Conservation (phyloP, 2,888 invertebrate species). For the Mimachlamys varia region DNA sequence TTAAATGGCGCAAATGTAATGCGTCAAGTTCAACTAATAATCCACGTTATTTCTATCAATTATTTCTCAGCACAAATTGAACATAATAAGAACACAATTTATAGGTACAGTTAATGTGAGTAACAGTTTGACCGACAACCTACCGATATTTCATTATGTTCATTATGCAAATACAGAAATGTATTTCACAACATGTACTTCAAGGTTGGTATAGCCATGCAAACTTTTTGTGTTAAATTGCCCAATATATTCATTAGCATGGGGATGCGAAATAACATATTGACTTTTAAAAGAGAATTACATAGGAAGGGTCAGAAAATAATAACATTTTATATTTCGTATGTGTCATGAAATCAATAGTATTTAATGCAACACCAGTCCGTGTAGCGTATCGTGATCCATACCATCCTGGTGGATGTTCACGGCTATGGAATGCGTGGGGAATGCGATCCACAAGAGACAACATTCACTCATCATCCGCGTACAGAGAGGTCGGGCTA, state of each 20-base stretch:
- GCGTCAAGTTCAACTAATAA: neutral
- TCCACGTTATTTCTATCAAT: neutral
- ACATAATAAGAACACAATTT: neutral
- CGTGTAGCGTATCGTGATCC: neutral
- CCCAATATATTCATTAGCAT: no score
- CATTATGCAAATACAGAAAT: neutral
- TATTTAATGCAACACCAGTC: neutral
- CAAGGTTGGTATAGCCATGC: no score
- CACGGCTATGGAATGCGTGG: neutral
- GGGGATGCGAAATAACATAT: no score
- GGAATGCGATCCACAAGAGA: no score
- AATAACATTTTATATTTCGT: neutral
- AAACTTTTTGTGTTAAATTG: no score
- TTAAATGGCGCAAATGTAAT: neutral
- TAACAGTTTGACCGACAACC: neutral
- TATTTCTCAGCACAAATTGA: neutral
- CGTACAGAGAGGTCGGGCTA: neutral
- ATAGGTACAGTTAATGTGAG: neutral
- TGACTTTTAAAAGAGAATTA: no score
- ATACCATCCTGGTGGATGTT: neutral
- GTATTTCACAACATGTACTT: no score
- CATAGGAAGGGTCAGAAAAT: no score
- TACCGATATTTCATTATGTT: neutral
- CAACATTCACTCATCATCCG: no score
- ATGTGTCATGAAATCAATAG: neutral